Evolutionary conservation across 35 echinoderm and acorn worm genomes (phyloP).

Genomic region (Heliocidaris erythrogramma): DNA sequence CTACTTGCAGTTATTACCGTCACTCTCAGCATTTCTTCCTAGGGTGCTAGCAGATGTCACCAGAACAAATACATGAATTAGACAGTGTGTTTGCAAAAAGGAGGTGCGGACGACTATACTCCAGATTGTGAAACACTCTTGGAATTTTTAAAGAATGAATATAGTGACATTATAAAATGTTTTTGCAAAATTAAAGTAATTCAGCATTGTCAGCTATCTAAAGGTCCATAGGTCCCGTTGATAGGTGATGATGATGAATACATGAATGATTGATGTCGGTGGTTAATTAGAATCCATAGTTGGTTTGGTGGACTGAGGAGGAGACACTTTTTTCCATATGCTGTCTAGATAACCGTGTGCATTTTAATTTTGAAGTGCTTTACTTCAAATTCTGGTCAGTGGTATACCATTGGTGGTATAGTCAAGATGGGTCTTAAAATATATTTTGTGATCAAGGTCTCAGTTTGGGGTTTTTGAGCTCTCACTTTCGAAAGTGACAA

Average conservation of each 20-base stretch:
- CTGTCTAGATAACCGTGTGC: background rate
- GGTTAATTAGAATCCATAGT: no score
- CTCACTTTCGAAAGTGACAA: background rate
- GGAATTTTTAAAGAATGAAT: background rate
- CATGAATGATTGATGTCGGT: no score
- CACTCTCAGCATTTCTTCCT: background rate
- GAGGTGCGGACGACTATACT: background rate
- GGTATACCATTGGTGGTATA: background rate
- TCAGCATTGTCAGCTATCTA: background rate
- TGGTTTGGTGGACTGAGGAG: no score
- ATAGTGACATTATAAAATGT: background rate
- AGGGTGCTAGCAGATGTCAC: background rate
- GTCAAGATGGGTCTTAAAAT: background rate
- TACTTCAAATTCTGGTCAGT: background rate
- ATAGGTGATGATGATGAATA: no score
- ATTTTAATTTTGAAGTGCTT: background rate
- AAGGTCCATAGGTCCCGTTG: background rate
- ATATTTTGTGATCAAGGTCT: no score
- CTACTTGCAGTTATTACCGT: background rate
- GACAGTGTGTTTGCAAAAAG: background rate
- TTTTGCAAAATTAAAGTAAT: background rate
- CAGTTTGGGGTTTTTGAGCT: background rate
- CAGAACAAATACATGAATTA: background rate
- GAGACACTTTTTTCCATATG: background rate
- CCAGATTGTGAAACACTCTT: no score